Percentiles rank a stretch among this genome's conserved stretches.
Conservation (phyloP, 2,888 invertebrate genomes). For the Cataglyphis rosenhaueri region DNA sequence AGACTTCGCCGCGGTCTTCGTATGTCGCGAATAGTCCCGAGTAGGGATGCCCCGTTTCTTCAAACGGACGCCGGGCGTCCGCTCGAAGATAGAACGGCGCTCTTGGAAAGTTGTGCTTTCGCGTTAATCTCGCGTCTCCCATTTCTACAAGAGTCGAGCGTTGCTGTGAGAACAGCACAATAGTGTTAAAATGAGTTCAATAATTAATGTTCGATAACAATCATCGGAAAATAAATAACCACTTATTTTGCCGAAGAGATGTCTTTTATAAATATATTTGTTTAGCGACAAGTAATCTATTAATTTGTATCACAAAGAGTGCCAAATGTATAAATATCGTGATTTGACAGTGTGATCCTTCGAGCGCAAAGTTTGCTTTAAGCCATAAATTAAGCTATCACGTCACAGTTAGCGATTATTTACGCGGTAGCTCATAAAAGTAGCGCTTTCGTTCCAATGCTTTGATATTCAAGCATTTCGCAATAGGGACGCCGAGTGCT, state of each 20-base stretch:
- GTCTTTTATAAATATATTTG: neutral
- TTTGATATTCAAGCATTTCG: slow-evolving; percentile 35
- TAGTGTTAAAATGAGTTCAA: neutral
- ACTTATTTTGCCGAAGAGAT: neutral
- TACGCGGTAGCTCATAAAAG: slow-evolving; percentile 14
- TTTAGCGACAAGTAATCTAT: too few species aligned
- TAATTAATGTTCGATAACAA: neutral
- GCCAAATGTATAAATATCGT: neutral
- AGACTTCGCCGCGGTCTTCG: slow-evolving; percentile 62
- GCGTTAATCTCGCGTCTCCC: neutral
- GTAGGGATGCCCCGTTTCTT: slow-evolving; percentile 36
- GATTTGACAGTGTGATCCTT: neutral
- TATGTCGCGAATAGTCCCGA: slow-evolving; percentile 46
- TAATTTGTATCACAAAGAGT: too few species aligned
- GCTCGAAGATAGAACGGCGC: neutral
- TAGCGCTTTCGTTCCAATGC: neutral
- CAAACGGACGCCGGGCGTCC: neutral
- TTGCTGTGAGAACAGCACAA: neutral
- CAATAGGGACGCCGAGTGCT: slow-evolving; percentile 22
- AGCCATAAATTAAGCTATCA: slow-evolving; percentile 23
- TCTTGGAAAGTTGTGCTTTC: neutral
- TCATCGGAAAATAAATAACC: neutral
- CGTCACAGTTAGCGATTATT: neutral
- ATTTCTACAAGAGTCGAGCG: neutral
- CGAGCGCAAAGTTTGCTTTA: neutral